Percentiles rank a stretch among this genome's conserved stretches.
These are phyloP conservation scores for Dasypus novemcinctus DNA, from an alignment of 2,113 vertebrate genomes.

Conservation along the genomic window DNA sequence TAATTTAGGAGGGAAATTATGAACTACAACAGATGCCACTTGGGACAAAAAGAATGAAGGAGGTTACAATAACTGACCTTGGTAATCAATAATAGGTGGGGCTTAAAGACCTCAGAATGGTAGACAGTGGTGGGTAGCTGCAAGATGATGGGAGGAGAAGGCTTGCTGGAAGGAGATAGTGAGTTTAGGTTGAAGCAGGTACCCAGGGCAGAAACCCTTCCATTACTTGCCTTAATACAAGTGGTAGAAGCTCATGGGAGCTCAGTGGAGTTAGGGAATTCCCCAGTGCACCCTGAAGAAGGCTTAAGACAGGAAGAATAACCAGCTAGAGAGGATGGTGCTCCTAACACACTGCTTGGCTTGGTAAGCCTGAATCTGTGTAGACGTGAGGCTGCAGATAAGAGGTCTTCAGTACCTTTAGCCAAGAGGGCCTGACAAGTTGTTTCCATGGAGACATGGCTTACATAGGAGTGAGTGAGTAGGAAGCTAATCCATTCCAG, in stretches of 20 bases:
- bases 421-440: constrained; percentile 67
- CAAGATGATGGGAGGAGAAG: background rate
- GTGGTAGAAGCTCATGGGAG: background rate
- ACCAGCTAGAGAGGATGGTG: background rate
- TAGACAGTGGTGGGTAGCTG: background rate
- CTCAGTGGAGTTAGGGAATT: background rate
- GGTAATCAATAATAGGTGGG: background rate
- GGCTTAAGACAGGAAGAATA: background rate
- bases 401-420: constrained; percentile 74
- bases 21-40: background rate
- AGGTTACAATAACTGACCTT: background rate
- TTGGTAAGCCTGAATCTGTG: constrained; percentile 36
- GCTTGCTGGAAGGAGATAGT: background rate
- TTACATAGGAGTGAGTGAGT: constrained; percentile 52
- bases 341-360: constrained; percentile 8
- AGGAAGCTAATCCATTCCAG: constrained; percentile 67
- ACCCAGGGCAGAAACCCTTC: background rate
- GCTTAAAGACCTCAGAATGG: background rate
- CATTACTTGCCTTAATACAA: background rate
- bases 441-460: constrained; percentile 73
- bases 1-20: background rate
- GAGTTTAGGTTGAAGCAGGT: background rate
- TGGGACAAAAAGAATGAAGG: background rate
- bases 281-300: background rate
- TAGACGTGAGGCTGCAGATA: constrained; percentile 49